Base-by-base conservation (phyloP, 2,888 invertebrate species). In the Lepidocyrtinus sp. region DNA sequence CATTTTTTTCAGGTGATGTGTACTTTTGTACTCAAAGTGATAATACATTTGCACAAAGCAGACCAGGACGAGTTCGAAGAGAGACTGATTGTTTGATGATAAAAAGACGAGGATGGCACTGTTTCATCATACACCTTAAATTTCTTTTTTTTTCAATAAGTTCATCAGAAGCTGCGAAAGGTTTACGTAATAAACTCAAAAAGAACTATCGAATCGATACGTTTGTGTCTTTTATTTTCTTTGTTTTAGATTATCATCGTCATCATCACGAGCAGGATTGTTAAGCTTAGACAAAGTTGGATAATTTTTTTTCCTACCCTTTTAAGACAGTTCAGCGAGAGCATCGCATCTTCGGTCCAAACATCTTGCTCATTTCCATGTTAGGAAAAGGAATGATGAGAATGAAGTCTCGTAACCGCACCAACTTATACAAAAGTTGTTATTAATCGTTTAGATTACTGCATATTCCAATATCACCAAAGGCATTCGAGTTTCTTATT, bases 331-430 rank as follows among this genome's bases (percentile, higher is more conserved):
- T 50, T 50, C 5, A 50, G 50, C 2, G 50, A 7, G 50, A 50
- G 15, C 50, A 50, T 50, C 50, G 12, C 15, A n/a, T 17, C 50
- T n/a, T 50, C 5, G 17, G 15, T 50, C 50, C 50, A 50, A 50
- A 36, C 21, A 27, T 76, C 77, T 78, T 68, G 72, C 77, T 78
- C 72, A 59, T 78, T 73, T 72, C 78, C 72, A 55, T 78, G 73
- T 78, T 68, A 62, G 78, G 78, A 78, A 73, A 69, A 63, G 72
- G 62, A 73, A 73, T 73, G 72, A 65, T 65, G 73, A 65, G 73
- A 22, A 26, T 46, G 74, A 45, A 36, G n/a, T 75, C 67, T 36
- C 62, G 59, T 59, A 75, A 36, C 17, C 22, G 26, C 22, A 15
- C 25, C 27, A 22, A n/a, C 24, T 64, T 64, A 64, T 25, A n/a